Base-by-base conservation (phyloP, 2,888 invertebrate genomes). In the Drosophila affinis region DNA sequence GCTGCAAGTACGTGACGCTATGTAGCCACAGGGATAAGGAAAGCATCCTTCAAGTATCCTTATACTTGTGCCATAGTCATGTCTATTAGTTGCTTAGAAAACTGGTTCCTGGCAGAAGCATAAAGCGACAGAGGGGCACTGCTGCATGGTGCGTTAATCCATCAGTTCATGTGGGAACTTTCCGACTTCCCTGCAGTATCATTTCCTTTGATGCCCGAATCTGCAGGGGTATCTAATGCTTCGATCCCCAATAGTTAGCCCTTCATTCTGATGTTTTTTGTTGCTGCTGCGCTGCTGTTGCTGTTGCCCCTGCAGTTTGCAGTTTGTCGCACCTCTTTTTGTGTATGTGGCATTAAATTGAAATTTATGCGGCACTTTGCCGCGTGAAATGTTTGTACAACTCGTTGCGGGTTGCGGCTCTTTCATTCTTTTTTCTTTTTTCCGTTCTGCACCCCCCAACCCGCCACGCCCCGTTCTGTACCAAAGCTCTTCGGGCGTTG, bases 321-420 rank as follows among this genome's bases (percentile, higher is more conserved):
- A 63, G 79, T 83, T 85, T 85, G 83, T 83, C 88, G 83, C 86
- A 83, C 83, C 88, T 85, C 81, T 78, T 78, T 84, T 79, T 75
- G 72, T 70, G 58, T 71, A 73, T 78, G 67, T 67, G 67, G 62
- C 88, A 84, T 84, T 84, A 84, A 84, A 84, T 84, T 84, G 88
- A 84, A 87, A 84, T 84, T 84, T 84, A 84, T 84, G 83, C 83
- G 88, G 83, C 86, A 84, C 83, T 84, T 84, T 88, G 83, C 83
- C 88, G 83, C 83, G 83, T 84, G 83, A 84, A 84, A 84, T 84
- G 83, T 87, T 84, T 86, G 88, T 88, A 84, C 83, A 84, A 84
- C 83, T 87, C 87, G 88, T 88, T 84, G 88, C 80, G 87, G 88
- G 88, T 65, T 84, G 88, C 81, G 87, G 82, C 85, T 85, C 73